Evolutionary conservation across 2,113 vertebrate genomes (phyloP).

Genomic region (Ramphastos sulfuratus): DNA sequence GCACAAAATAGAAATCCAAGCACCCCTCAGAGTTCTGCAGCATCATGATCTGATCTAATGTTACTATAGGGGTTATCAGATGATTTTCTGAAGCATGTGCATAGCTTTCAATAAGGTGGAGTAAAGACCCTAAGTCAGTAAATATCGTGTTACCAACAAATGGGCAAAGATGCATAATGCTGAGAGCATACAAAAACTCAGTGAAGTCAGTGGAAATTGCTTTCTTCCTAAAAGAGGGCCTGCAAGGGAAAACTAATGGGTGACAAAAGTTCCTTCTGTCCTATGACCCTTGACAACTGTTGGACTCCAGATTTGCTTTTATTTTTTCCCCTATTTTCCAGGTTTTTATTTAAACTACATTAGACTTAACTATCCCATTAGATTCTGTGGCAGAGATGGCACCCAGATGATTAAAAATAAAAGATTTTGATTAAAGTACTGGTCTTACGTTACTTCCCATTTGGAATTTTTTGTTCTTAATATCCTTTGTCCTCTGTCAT

Average conservation of each 20-base stretch:
- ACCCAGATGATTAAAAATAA: neutral
- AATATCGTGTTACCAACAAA: neutral
- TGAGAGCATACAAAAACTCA: neutral
- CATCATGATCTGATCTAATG: neutral
- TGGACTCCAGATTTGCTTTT: neutral
- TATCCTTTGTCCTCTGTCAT: neutral
- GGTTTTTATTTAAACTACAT: neutral
- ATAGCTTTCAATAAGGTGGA: neutral
- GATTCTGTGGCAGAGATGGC: neutral
- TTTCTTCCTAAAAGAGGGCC: neutral
- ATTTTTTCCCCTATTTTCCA: neutral
- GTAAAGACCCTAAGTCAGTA: neutral
- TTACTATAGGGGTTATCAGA: neutral
- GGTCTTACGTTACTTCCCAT: neutral
- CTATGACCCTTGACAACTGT: neutral
- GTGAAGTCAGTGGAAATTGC: neutral
- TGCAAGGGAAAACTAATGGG: neutral
- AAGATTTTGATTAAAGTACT: neutral
- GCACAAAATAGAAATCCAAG: neutral
- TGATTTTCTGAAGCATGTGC: neutral
- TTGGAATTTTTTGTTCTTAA: neutral
- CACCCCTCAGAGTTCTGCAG: neutral
- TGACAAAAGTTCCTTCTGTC: neutral
- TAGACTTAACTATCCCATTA: neutral
- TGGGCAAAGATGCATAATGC: neutral